A percentile compares a stretch with the other conserved stretches of the same genome.
phyloP scores from a whole-genome alignment of 2,113 vertebrate genomes.

The Tachysurus vachellii region DNA sequence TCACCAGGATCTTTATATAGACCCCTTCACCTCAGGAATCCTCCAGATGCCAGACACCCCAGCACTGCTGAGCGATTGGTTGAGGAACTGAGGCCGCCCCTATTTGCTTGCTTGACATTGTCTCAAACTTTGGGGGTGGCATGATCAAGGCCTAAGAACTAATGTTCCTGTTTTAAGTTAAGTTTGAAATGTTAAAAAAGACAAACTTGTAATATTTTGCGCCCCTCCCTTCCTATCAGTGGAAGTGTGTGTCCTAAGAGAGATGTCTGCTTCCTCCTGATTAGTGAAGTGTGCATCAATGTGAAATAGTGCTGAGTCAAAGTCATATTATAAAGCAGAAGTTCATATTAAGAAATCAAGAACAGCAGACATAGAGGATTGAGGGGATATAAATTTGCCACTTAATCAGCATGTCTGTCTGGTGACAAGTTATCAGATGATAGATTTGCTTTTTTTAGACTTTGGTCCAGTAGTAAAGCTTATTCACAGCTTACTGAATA shows the following conservation, averaged over 20 bases:
- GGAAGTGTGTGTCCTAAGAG: not conserved
- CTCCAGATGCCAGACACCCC: conserved; percentile 20
- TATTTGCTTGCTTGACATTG: conserved; percentile 46
- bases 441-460: not conserved
- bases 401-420: not conserved
- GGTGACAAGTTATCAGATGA: not conserved
- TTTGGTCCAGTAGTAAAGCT: conserved; percentile 5
- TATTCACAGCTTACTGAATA: not conserved
- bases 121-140: not conserved
- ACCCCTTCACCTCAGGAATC: conserved; percentile 9
- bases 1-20: conserved; percentile 41
- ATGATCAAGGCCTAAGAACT: not conserved
- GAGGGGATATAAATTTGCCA: not conserved
- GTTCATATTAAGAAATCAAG: not conserved
- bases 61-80: conserved; percentile 27
- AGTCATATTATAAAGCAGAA: too few species aligned
- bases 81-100: conserved; percentile 34
- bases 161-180: not conserved
- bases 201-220: not conserved
- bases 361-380: not conserved
- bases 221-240: not conserved
- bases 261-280: not conserved
- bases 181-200: not conserved
- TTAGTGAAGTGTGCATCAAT: not conserved
- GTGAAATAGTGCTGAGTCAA: too few species aligned